A percentile compares a stretch with the other conserved stretches of the same genome.
phyloP scores from a whole-genome alignment of 1,140 invertebrate species.

The Lepidotrigona ventralis region DNA sequence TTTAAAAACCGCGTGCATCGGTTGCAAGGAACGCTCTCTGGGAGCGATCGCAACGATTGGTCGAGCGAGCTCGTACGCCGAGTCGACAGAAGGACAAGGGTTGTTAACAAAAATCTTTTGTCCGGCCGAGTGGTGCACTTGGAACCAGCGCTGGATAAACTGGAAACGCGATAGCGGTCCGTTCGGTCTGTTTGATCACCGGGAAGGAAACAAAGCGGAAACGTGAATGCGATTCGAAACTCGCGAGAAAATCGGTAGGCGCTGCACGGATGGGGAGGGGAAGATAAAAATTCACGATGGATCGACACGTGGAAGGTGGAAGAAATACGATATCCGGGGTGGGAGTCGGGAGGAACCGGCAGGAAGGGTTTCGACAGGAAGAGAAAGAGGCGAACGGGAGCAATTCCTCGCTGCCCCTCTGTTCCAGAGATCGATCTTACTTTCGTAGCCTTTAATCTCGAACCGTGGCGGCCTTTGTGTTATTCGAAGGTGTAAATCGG shows the following conservation, averaged over 20 bases:
- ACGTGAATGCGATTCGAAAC: not conserved
- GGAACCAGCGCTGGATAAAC: not conserved
- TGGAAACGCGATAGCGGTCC: constrained; percentile 2
- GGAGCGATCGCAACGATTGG: not conserved
- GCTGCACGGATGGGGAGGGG: too few relatives aligned
- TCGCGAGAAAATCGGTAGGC: not conserved
- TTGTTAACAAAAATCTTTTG: constrained; percentile 8
- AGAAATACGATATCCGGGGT: constrained; percentile 24
- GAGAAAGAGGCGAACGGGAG: not conserved
- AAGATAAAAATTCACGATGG: constrained; percentile 28
- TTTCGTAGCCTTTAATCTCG: constrained; percentile 16
- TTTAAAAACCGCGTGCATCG: not conserved
- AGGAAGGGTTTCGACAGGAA: not conserved
- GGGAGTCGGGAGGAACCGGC: too few relatives aligned
- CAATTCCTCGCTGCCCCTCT: not conserved
- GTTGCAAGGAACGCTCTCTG: not conserved
- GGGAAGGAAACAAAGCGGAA: not conserved
- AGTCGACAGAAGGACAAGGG: not conserved
- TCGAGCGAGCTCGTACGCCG: not conserved
- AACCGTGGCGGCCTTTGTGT: not conserved
- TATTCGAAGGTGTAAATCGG: constrained; percentile 11
- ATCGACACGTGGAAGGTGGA: constrained; percentile 6
- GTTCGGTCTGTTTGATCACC: not conserved
- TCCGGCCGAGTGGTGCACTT: not conserved
- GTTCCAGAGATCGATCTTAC: not conserved